A percentile compares a stretch with the other conserved stretches of the same genome.
Evolutionary conservation across 2,113 vertebrate genomes (phyloP).

Genomic region (Ursus arctos): DNA sequence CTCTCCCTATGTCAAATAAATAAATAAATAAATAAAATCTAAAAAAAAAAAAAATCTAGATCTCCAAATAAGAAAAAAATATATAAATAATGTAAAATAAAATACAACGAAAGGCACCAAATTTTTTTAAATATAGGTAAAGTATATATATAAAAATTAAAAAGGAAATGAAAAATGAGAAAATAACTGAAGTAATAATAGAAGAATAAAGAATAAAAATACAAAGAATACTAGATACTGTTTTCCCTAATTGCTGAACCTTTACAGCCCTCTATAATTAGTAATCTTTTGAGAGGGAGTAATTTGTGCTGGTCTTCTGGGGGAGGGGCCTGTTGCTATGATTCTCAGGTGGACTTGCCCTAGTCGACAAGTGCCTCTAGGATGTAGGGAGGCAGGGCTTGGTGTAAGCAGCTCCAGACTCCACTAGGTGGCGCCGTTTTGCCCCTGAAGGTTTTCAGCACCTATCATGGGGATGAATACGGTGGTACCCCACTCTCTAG

Average conservation of each 20-base stretch:
- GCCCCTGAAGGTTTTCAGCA: background rate
- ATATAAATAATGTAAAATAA: background rate
- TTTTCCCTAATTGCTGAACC: background rate
- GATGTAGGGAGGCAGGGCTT: background rate
- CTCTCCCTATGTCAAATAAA: too few relatives aligned
- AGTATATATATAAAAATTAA: background rate
- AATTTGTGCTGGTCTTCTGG: background rate
- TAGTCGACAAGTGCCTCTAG: background rate
- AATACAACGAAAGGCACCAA: background rate
- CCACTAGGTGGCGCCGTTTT: background rate
- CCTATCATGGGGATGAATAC: too few relatives aligned
- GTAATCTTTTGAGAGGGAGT: background rate
- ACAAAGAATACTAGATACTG: too few relatives aligned
- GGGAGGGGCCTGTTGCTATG: background rate
- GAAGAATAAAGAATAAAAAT: too few relatives aligned
- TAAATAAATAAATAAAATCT: too few relatives aligned
- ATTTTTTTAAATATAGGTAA: background rate
- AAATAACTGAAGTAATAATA: background rate
- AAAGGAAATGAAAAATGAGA: background rate
- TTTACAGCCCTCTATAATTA: background rate
- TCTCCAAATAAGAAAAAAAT: background rate
- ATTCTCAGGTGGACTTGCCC: background rate
- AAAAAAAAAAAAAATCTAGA: background rate
- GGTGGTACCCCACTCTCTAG: background rate
- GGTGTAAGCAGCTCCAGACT: background rate